Conservation (phyloP, 2,888 invertebrate genomes). For the Acanthosepion esculentum region DNA sequence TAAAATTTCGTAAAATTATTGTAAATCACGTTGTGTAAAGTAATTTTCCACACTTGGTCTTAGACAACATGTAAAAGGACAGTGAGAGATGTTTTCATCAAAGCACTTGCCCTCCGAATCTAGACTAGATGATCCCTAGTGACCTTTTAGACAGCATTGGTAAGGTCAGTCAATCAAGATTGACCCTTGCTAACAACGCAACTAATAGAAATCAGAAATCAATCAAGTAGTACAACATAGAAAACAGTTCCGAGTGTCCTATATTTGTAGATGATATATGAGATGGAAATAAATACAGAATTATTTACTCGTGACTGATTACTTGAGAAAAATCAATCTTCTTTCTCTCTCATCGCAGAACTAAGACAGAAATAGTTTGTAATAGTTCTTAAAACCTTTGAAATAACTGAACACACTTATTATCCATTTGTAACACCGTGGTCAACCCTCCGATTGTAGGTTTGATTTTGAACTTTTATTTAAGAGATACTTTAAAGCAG, state of each 20-base stretch:
- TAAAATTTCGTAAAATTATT: not conserved
- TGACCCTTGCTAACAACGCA: constrained; percentile 21
- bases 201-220: constrained; percentile 20
- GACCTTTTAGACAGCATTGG: constrained; percentile 17
- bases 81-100: constrained; percentile 33
- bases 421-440: no score
- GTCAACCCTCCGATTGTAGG: no score
- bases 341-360: not conserved
- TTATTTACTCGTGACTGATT: constrained; percentile 33
- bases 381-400: not conserved
- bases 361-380: not conserved
- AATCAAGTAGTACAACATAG: not conserved
- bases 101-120: not conserved
- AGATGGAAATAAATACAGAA: not conserved
- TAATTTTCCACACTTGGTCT: not conserved
- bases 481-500: no score
- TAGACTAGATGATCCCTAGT: not conserved
- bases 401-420: no score
- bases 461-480: no score
- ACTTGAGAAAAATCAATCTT: not conserved
- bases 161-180: constrained; percentile 11
- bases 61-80: not conserved
- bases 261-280: not conserved
- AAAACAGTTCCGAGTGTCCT: not conserved
- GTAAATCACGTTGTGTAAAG: not conserved